A percentile compares a stretch with the other conserved stretches of the same genome.
Evolutionary conservation across 2,888 invertebrate species (phyloP).

Genomic region (Lacanobia oleracea): DNA sequence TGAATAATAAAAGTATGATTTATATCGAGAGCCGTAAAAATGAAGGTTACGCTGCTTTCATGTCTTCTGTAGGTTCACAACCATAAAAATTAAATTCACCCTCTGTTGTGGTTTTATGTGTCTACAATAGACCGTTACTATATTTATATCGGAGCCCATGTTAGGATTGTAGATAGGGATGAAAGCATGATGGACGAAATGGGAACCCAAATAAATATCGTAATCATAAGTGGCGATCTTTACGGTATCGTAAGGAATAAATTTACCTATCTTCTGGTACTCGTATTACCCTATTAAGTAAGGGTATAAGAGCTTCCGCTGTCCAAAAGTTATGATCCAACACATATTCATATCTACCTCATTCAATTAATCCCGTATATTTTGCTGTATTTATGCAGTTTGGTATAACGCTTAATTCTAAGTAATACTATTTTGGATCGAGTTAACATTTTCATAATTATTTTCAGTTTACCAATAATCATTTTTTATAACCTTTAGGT

Average conservation of each 20-base stretch:
- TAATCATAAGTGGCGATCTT: conserved; percentile 58
- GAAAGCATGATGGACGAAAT: conserved; percentile 63
- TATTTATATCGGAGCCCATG: conserved; percentile 33
- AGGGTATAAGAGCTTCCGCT: conserved; percentile 47
- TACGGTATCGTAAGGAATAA: conserved; percentile 62
- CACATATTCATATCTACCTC: conserved; percentile 36
- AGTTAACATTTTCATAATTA: no score
- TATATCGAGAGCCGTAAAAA: conserved; percentile 35
- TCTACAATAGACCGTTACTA: conserved; percentile 46
- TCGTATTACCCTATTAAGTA: conserved; percentile 58
- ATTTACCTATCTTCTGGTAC: conserved; percentile 60
- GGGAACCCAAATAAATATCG: conserved; percentile 64
- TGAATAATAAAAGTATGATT: conserved; percentile 45
- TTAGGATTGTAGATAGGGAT: conserved; percentile 51
- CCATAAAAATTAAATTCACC: conserved; percentile 41
- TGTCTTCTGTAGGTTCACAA: conserved; percentile 36
- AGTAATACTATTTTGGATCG: no score
- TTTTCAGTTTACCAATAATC: no score
- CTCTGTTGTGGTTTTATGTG: conserved; percentile 48
- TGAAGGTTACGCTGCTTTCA: conserved; percentile 24
- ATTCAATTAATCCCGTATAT: conserved; percentile 12
- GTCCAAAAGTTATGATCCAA: conserved; percentile 49
- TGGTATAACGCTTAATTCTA: background rate
- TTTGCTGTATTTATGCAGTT: conserved; percentile 6
- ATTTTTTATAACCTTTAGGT: no score